Evolutionary conservation across 37 sponge, comb jelly and placozoan species (phyloP).

Genomic region (Mnemiopsis leidyi): DNA sequence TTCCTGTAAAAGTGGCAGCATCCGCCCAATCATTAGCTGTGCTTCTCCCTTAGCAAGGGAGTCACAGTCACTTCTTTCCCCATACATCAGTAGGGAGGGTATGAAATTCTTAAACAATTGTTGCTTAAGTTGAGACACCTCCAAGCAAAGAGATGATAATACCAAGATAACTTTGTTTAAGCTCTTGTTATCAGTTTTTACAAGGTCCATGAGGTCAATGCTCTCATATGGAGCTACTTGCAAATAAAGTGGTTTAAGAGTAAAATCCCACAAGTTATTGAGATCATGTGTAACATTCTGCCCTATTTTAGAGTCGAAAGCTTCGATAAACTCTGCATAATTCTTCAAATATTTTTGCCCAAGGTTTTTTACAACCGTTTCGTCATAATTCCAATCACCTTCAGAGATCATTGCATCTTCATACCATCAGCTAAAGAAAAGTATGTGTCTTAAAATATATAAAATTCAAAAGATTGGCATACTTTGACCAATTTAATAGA

Average conservation of each 20-base stretch:
- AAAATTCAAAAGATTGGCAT: no score
- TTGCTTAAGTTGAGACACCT: conserved; percentile 74
- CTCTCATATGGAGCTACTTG: conserved; percentile 80
- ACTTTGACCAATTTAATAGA: no score
- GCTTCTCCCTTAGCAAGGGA: conserved; percentile 83
- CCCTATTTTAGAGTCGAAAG: neutral
- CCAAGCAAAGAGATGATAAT: conserved; percentile 90
- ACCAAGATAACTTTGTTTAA: conserved; percentile 92
- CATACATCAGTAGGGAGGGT: conserved; percentile 84
- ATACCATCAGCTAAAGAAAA: no score
- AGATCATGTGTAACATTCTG: neutral
- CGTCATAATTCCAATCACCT: conserved; percentile 60
- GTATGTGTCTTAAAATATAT: no score
- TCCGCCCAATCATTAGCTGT: conserved; percentile 88
- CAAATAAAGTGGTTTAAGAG: conserved; percentile 79
- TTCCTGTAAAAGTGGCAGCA: conserved; percentile 82
- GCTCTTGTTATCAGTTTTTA: conserved; percentile 89
- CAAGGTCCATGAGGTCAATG: conserved; percentile 78
- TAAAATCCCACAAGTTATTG: conserved; percentile 77
- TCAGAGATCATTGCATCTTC: neutral
- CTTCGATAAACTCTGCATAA: conserved; percentile 52
- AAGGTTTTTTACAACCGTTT: conserved; percentile 52
- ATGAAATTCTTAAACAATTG: conserved; percentile 82
- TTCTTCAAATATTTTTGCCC: conserved; percentile 53
- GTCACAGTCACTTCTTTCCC: conserved; percentile 77